These are phyloP conservation scores for Coboldia fuscipes DNA, from an alignment of 1,140 invertebrate species.

Conservation along the genomic window DNA sequence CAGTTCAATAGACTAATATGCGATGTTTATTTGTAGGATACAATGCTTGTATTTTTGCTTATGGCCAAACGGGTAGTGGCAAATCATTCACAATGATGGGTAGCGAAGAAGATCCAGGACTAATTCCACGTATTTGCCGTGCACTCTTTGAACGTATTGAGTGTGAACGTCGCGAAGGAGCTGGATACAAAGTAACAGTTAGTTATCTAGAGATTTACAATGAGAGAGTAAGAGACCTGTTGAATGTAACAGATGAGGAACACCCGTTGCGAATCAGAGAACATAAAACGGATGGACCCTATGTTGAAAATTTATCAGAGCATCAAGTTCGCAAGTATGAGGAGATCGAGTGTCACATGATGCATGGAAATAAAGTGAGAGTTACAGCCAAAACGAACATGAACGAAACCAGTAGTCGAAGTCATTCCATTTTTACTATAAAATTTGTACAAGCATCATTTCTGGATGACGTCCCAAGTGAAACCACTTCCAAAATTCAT, in stretches of 20 bases:
- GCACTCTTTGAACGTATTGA: constrained; percentile 52
- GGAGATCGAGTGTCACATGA: constrained; percentile 56
- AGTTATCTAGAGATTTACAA: constrained; percentile 86
- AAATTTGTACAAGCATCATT: constrained; percentile 71
- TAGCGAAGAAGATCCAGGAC: constrained; percentile 50
- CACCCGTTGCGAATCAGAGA: constrained; percentile 70
- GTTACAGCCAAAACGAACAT: constrained; percentile 68
- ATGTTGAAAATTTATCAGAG: constrained; percentile 76
- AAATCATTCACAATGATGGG: constrained; percentile 99
- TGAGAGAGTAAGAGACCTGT: constrained; percentile 69
- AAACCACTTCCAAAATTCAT: constrained; percentile 76
- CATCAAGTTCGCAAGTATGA: constrained; percentile 71
- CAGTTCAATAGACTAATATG: no score
- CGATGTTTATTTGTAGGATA: constrained; percentile 40
- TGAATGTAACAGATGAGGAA: constrained; percentile 41
- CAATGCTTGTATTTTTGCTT: constrained; percentile 94
- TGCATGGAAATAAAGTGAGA: constrained; percentile 52
- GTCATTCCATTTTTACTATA: constrained; percentile 82
- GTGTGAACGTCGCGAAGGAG: constrained; percentile 55
- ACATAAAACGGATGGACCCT: constrained; percentile 78
- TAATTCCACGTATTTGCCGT: constrained; percentile 74
- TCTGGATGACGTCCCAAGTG: constrained; percentile 61
- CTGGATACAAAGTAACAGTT: constrained; percentile 62
- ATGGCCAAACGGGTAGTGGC: constrained; percentile 46
- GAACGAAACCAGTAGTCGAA: constrained; percentile 74